phyloP scores from a whole-genome alignment of 1,140 invertebrate species.

The Tetranychus cinnabarinus region DNA sequence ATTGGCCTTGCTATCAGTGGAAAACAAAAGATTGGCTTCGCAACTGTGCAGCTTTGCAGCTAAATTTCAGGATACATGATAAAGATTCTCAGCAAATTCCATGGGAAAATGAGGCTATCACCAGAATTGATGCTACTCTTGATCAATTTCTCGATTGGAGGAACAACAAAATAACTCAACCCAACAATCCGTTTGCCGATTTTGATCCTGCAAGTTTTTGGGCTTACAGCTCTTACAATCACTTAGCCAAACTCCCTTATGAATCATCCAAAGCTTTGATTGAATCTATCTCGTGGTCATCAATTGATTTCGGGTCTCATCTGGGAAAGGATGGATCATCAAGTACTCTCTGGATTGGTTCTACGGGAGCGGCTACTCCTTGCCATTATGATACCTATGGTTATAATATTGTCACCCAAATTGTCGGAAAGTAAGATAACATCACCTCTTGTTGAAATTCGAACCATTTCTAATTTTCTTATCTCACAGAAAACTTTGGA shows the following conservation, averaged over 20 bases:
- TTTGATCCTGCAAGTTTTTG: not conserved
- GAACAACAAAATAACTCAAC: not conserved
- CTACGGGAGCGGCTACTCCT: constrained; percentile 60
- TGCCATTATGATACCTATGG: constrained; percentile 87
- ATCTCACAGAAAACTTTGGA: constrained; percentile 57
- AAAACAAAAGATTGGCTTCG: constrained; percentile 13
- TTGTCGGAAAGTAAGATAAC: constrained; percentile 44
- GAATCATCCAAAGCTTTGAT: constrained; percentile 13
- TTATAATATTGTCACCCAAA: constrained; percentile 68
- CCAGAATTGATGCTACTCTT: constrained; percentile 29
- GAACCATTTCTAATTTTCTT: constrained; percentile 1
- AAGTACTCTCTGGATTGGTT: constrained; percentile 74
- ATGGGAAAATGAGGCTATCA: constrained; percentile 41
- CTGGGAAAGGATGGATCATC: constrained; percentile 32
- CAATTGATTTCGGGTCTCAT: constrained; percentile 37
- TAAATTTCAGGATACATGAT: constrained; percentile 12
- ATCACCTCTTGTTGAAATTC: not conserved
- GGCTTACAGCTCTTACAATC: not conserved
- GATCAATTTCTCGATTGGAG: constrained; percentile 32
- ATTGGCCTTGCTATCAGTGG: constrained; percentile 16
- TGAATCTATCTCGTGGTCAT: constrained; percentile 34
- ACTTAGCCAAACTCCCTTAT: constrained; percentile 11
- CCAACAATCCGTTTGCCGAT: constrained; percentile 6
- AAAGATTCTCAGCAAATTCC: constrained; percentile 18
- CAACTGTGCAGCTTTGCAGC: constrained; percentile 9